A percentile compares a stretch with the other conserved stretches of the same genome.
These are phyloP conservation scores for Apostichopus japonicus DNA, from an alignment of 35 echinoderm and acorn worm species.

Conservation along the genomic window DNA sequence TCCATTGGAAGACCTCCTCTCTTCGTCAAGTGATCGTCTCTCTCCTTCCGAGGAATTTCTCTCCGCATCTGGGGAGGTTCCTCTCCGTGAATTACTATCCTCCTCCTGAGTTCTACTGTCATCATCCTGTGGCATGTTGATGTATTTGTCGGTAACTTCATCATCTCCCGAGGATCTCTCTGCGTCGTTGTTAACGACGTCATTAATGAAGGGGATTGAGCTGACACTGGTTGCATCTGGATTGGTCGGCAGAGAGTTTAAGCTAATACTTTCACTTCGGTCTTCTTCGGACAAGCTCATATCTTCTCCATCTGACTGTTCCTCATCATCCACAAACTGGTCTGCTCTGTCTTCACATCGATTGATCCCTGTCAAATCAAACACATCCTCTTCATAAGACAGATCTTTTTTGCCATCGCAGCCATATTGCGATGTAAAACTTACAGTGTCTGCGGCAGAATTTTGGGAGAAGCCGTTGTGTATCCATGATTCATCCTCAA, in stretches of 20 bases:
- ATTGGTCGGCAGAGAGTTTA: slow-evolving; percentile 2
- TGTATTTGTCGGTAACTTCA: not conserved
- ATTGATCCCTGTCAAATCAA: slow-evolving; percentile 36
- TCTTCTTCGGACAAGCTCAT: slow-evolving; percentile 19
- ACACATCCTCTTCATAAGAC: slow-evolving; percentile 50
- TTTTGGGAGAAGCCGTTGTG: slow-evolving; percentile 14
- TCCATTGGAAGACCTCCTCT: not conserved
- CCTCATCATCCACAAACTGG: slow-evolving; percentile 6
- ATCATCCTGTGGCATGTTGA: not conserved
- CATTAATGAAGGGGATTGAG: slow-evolving; percentile 5
- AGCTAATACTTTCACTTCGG: slow-evolving; percentile 23
- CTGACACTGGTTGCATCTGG: slow-evolving; percentile 4
- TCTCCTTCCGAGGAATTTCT: not conserved
- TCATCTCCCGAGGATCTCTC: not conserved
- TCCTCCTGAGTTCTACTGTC: not conserved
- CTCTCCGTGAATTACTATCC: not conserved
- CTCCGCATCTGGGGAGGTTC: not conserved
- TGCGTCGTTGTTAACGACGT: not conserved
- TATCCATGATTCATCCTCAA: slow-evolving; percentile 33
- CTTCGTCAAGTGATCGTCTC: not conserved
- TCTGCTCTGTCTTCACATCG: slow-evolving; percentile 9
- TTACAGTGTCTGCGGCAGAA: not conserved
- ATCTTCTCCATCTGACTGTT: slow-evolving; percentile 25
- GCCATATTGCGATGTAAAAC: not conserved
- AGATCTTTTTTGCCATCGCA: slow-evolving; percentile 28